phyloP scores from a whole-genome alignment of 2,797 vertebrate genomes.

The Melanotaenia parkinsoni region DNA sequence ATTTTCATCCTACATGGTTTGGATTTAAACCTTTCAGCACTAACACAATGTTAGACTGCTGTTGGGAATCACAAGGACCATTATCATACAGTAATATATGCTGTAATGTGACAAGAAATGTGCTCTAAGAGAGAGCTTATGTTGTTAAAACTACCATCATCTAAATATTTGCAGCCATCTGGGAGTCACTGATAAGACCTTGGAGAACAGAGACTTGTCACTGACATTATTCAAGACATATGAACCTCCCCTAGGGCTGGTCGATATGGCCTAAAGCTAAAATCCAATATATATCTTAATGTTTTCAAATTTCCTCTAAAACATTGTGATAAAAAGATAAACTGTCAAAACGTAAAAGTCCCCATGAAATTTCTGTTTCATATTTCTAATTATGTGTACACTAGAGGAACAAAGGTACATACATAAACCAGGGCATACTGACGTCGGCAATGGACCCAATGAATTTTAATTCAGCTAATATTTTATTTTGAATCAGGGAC shows the following conservation, averaged over 20 bases:
- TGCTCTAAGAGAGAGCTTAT: not conserved
- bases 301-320: no score
- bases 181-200: not conserved
- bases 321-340: no score
- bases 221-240: not conserved
- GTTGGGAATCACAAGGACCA: constrained; percentile 8
- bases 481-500: no score
- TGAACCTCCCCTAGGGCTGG: not conserved
- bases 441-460: no score
- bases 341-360: no score
- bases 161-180: not conserved
- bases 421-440: no score
- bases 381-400: no score
- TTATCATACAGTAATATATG: not conserved
- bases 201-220: not conserved
- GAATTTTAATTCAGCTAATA: no score
- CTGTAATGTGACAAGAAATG: constrained; percentile 2
- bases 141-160: not conserved
- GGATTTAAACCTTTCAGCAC: constrained; percentile 22
- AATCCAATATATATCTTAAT: no score
- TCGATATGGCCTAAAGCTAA: no score
- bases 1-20: constrained; percentile 18
- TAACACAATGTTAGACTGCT: constrained; percentile 16
- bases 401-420: no score
- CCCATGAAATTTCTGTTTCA: no score